A percentile compares a stretch with the other conserved stretches of the same genome.
Evolutionary conservation across 2,113 vertebrate species (phyloP).

Genomic region (Mastomys coucha): DNA sequence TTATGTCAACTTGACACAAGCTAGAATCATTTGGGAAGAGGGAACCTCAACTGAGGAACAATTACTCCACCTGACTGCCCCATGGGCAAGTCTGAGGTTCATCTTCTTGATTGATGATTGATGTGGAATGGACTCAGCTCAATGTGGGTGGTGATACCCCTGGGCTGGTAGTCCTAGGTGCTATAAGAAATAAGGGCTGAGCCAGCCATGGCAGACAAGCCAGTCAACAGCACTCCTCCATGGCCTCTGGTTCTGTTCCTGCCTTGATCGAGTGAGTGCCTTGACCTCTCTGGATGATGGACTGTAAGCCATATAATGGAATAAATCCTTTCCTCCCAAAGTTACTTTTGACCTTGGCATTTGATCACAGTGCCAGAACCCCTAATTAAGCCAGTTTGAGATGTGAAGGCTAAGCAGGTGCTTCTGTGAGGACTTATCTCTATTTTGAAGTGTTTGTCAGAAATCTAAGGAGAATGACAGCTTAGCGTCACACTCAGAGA

Average conservation of each 20-base stretch:
- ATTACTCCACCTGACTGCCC: background rate
- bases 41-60: background rate
- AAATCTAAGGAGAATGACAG: background rate
- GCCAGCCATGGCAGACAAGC: background rate
- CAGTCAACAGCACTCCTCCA: background rate
- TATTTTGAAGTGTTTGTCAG: background rate
- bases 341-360: background rate
- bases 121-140: background rate
- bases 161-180: background rate
- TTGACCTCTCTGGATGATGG: background rate
- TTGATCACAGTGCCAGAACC: background rate
- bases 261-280: background rate
- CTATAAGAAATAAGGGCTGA: background rate
- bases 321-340: background rate
- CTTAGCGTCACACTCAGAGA: background rate
- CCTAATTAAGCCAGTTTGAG: background rate
- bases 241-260: background rate
- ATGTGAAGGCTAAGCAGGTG: background rate
- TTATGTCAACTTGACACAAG: background rate
- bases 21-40: background rate
- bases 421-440: background rate
- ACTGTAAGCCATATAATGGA: background rate
- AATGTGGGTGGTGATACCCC: background rate
- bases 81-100: background rate
- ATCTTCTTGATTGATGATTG: background rate